A percentile compares a stretch with the other conserved stretches of the same genome.
Evolutionary conservation across 2,888 invertebrate species (phyloP).

Genomic region (Fragum fragum): DNA sequence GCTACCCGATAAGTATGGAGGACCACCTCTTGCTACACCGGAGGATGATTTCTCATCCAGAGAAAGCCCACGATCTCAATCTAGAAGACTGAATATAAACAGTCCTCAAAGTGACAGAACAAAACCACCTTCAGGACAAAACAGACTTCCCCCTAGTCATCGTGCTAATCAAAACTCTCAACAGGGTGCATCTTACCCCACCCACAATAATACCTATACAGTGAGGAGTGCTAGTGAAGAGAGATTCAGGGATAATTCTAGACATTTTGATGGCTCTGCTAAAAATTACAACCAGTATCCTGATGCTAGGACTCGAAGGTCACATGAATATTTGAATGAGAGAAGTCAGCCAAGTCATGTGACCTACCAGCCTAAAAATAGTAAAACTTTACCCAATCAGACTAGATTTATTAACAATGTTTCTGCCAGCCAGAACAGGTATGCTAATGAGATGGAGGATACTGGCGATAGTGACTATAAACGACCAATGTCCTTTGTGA

Average conservation of each 20-base stretch:
- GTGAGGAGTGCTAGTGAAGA: constrained; percentile 66
- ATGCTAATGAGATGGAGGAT: constrained; percentile 45
- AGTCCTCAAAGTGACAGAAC: constrained; percentile 65
- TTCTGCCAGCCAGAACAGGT: constrained; percentile 43
- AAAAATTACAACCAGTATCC: constrained; percentile 36
- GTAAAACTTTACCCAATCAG: constrained; percentile 62
- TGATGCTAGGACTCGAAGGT: constrained; percentile 61
- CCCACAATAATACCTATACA: constrained; percentile 59
- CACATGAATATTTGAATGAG: constrained; percentile 60
- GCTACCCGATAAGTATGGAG: constrained; percentile 12
- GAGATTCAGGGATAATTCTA: constrained; percentile 58
- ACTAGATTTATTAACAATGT: constrained; percentile 28
- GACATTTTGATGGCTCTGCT: constrained; percentile 32
- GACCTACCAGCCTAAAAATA: constrained; percentile 30
- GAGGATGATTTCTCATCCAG: constrained; percentile 76
- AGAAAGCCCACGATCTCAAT: constrained; percentile 48
- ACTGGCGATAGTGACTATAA: constrained; percentile 44
- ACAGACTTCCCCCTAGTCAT: constrained; percentile 41
- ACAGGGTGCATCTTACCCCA: constrained; percentile 32
- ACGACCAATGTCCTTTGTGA: constrained; percentile 86
- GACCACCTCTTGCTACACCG: constrained; percentile 73
- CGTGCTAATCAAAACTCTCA: constrained; percentile 30
- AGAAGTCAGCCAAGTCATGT: constrained; percentile 32
- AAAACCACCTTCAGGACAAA: constrained; percentile 49
- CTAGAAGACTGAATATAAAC: constrained; percentile 66